Conservation (phyloP, 2,113 vertebrate species). For the Redunca redunca region DNA sequence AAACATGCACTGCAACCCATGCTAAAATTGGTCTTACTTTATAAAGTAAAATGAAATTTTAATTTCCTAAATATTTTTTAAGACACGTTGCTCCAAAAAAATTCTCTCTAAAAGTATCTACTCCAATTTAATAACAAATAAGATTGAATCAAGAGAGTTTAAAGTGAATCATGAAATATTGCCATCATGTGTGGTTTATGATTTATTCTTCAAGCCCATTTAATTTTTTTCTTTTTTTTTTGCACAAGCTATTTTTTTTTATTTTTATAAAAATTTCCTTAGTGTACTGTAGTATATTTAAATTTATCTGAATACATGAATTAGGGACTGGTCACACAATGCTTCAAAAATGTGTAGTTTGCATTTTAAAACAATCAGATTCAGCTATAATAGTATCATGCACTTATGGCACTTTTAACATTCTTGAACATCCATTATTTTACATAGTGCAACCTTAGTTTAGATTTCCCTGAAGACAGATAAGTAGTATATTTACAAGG, state of each 20-base stretch:
- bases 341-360: neutral
- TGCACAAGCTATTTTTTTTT: neutral
- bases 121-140: neutral
- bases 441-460: neutral
- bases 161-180: neutral
- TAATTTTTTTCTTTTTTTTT: neutral
- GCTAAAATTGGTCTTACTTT: neutral
- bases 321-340: neutral
- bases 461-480: neutral
- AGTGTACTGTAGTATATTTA: neutral
- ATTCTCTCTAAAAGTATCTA: neutral
- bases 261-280: neutral
- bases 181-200: neutral
- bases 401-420: neutral
- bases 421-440: neutral
- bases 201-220: neutral
- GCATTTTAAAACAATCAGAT: neutral
- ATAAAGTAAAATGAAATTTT: neutral
- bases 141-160: neutral
- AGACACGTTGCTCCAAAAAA: neutral
- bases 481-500: neutral
- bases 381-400: neutral
- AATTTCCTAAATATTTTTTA: neutral
- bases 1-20: neutral
- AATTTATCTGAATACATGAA: neutral